Conservation (phyloP, 53 echinoderm and acorn worm genomes). For the Patiria pectinifera region DNA sequence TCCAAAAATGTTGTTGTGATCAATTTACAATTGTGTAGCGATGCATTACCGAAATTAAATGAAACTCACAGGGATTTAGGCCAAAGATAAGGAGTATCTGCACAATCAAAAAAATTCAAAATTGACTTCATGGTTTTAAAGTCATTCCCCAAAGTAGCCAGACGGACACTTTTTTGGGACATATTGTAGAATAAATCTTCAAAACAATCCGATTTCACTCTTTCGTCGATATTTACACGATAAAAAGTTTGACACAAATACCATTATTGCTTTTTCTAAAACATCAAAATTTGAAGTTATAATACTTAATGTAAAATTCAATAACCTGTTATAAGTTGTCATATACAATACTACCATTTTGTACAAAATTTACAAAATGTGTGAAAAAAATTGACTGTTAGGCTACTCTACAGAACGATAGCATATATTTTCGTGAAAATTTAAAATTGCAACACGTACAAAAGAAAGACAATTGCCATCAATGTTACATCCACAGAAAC, state of each 20-base stretch:
- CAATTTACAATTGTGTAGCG: no score
- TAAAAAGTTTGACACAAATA: background rate
- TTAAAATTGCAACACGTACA: background rate
- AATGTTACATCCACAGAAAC: background rate
- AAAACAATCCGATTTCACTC: background rate
- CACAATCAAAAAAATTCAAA: no score
- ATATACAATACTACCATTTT: background rate
- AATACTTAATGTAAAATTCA: background rate
- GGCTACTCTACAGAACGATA: background rate
- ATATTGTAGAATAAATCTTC: background rate
- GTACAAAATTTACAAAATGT: constrained; percentile 24
- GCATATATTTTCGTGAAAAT: background rate
- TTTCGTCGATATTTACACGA: constrained; percentile 7
- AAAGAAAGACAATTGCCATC: background rate
- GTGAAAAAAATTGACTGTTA: background rate
- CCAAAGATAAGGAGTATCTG: no score
- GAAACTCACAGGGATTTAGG: no score
- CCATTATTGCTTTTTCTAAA: background rate
- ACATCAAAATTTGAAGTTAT: background rate
- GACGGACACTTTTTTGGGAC: no score
- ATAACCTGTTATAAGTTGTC: background rate
- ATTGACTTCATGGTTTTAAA: no score
- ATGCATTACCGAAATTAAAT: no score
- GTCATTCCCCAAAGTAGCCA: no score
- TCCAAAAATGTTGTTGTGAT: no score